A percentile compares a stretch with the other conserved stretches of the same genome.
These are phyloP conservation scores for Ditula angustiorana DNA, from an alignment of 2,888 invertebrate genomes.

Conservation along the genomic window DNA sequence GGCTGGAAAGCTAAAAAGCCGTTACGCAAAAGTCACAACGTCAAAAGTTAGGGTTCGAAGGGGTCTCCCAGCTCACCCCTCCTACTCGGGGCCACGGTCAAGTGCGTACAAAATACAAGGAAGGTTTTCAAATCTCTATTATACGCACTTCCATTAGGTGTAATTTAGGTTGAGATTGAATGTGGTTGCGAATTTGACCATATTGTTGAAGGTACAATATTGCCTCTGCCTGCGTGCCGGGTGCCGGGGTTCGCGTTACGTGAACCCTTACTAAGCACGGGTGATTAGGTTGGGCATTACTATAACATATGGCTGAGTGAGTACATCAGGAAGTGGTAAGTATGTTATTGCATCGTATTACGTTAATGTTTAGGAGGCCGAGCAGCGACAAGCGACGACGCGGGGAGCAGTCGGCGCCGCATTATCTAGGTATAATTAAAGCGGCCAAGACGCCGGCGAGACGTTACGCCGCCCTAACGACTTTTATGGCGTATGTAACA, in stretches of 20 bases:
- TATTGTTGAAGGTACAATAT: conserved; percentile 1
- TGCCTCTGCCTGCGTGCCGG: conserved; percentile 2
- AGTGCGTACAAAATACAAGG: conserved; percentile 24
- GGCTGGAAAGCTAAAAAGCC: conserved; percentile 16
- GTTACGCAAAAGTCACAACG: conserved; percentile 23
- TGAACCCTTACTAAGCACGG: conserved; percentile 47
- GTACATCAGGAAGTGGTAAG: conserved; percentile 69
- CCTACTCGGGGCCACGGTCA: conserved; percentile 27
- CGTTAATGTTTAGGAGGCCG: conserved; percentile 67
- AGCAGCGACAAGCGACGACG: conserved; percentile 48
- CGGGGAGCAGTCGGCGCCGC: conserved; percentile 71
- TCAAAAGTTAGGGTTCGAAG: conserved; percentile 33
- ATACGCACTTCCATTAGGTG: conserved; percentile 20
- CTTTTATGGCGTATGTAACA: conserved; percentile 85
- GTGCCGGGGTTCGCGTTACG: conserved; percentile 13
- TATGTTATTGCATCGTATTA: conserved; percentile 77
- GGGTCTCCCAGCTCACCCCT: conserved; percentile 24
- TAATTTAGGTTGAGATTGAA: conserved; percentile 20
- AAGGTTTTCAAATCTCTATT: conserved; percentile 18
- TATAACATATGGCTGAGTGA: conserved; percentile 52
- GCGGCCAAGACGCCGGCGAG: conserved; percentile 82
- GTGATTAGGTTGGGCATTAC: conserved; percentile 54
- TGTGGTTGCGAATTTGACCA: background rate
- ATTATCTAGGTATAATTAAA: conserved; percentile 84
- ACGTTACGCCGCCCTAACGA: conserved; percentile 84